Conservation (phyloP, 2,797 vertebrate genomes). For the Pipistrellus pipistrellus region DNA sequence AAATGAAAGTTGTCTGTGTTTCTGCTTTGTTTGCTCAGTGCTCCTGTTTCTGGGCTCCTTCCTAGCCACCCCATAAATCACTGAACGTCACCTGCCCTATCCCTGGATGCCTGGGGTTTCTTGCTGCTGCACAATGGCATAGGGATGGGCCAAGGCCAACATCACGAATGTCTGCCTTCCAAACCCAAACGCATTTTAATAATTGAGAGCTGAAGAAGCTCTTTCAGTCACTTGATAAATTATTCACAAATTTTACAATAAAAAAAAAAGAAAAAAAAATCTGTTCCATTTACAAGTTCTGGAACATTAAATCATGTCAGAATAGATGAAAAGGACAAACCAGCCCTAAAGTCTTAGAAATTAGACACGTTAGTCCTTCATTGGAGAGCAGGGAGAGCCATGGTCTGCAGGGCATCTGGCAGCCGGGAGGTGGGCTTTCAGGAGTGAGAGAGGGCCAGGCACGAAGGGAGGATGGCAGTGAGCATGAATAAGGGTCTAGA, state of each 20-base stretch:
- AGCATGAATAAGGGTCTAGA: not conserved
- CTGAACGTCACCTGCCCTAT: slow-evolving; percentile 55
- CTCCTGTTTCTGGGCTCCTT: slow-evolving; percentile 46
- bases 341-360: slow-evolving; percentile 82
- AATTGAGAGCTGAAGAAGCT: slow-evolving; percentile 83
- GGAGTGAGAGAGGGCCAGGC: not conserved
- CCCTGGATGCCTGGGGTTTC: slow-evolving; percentile 61
- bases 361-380: slow-evolving; percentile 76
- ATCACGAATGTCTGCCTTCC: slow-evolving; percentile 83
- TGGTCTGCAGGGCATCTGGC: not conserved
- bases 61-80: slow-evolving; percentile 78
- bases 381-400: not conserved
- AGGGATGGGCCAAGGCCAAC: slow-evolving; percentile 83
- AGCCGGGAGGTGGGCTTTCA: not conserved
- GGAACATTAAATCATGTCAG: slow-evolving; percentile 86
- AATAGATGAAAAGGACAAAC: slow-evolving; percentile 84
- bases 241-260: slow-evolving; percentile 85
- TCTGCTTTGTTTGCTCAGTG: slow-evolving; percentile 67
- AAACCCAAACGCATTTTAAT: slow-evolving; percentile 84
- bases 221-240: slow-evolving; percentile 86
- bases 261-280: slow-evolving; percentile 44
- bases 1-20: slow-evolving; percentile 81
- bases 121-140: slow-evolving; percentile 41
- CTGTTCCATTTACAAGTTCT: slow-evolving; percentile 84
- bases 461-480: not conserved